Evolutionary conservation across 2,113 vertebrate species (phyloP).

Genomic region (Calyptomena viridis): DNA sequence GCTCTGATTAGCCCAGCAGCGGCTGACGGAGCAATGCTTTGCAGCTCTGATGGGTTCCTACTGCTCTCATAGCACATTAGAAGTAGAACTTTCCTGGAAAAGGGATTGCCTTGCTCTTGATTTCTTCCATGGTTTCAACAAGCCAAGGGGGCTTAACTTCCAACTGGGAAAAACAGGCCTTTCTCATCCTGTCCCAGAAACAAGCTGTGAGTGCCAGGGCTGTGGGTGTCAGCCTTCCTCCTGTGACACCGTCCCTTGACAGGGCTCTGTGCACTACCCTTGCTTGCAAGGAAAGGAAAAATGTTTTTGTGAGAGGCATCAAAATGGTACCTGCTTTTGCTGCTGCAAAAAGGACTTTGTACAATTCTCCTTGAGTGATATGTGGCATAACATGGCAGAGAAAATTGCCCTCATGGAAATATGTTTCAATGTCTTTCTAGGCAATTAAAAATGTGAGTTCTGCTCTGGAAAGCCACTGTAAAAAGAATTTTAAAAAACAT

Average conservation of each 20-base stretch:
- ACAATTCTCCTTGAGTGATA: not conserved
- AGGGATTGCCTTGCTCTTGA: conserved; percentile 24
- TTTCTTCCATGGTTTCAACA: not conserved
- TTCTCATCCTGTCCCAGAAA: not conserved
- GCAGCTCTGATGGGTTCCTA: not conserved
- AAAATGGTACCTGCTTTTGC: not conserved
- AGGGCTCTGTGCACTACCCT: rapidly evolving
- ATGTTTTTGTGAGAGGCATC: not conserved
- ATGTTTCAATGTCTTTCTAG: rapidly evolving
- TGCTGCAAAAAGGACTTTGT: not conserved
- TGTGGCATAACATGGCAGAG: not conserved
- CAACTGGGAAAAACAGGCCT: rapidly evolving
- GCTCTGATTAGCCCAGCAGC: not conserved
- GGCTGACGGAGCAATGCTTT: not conserved
- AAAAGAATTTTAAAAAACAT: not conserved
- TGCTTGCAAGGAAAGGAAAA: not conserved
- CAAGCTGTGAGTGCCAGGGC: not conserved
- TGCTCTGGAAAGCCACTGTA: not conserved
- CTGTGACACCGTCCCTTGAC: rapidly evolving
- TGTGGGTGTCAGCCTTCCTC: not conserved
- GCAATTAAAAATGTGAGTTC: not conserved
- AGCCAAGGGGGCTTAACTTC: not conserved
- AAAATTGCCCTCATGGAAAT: not conserved
- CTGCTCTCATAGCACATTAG: conserved; percentile 7
- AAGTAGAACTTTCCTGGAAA: conserved; percentile 38